Evolutionary conservation across 2,113 vertebrate species (phyloP).

Genomic region (Thryonomys swinderianus): DNA sequence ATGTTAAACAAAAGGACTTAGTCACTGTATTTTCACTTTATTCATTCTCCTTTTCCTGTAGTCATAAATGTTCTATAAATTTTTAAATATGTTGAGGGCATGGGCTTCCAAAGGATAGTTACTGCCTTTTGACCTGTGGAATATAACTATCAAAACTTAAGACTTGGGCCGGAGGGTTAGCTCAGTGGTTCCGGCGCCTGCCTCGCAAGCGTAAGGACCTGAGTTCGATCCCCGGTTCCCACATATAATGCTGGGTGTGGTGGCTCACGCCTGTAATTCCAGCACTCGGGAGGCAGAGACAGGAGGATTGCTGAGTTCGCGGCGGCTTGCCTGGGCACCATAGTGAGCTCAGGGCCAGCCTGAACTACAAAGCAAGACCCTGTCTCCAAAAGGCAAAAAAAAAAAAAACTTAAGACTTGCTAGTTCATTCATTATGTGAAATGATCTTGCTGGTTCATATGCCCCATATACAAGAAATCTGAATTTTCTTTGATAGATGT

Average conservation of each 20-base stretch:
- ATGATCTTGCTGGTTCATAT: background rate
- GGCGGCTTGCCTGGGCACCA: no score
- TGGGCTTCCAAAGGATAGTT: background rate
- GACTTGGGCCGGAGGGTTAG: no score
- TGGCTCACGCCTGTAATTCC: no score
- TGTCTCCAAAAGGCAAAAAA: no score
- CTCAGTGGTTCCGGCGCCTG: no score
- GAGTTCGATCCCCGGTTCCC: no score
- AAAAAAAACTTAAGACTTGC: background rate
- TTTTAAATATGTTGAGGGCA: background rate
- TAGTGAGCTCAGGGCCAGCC: no score
- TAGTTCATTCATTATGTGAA: background rate
- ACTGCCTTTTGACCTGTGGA: background rate
- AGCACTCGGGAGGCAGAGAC: no score
- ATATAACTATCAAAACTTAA: background rate
- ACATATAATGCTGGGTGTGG: no score
- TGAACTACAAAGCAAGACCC: no score
- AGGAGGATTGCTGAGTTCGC: no score
- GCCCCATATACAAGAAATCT: background rate
- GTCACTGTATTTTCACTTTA: background rate
- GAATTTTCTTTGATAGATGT: background rate
- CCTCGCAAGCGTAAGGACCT: no score
- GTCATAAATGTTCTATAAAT: background rate
- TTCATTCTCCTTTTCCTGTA: background rate
- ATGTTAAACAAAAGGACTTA: background rate